Conservation (phyloP, 2,888 invertebrate genomes). For the Hirtodrosophila confusa region DNA sequence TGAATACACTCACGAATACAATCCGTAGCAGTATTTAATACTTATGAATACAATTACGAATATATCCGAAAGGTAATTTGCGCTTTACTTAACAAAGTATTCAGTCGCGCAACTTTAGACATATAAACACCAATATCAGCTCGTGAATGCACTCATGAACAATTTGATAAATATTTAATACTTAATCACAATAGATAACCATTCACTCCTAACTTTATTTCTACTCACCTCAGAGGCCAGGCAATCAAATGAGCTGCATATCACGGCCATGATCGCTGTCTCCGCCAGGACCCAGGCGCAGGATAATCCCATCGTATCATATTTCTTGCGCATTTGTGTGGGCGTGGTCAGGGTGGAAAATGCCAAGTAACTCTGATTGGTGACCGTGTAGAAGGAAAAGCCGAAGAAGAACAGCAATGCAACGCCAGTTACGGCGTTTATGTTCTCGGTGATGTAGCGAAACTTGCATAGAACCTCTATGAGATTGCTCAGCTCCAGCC, state of each 20-base stretch:
- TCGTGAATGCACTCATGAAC: not conserved
- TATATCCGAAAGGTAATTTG: no score
- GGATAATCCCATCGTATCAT: conserved; percentile 70
- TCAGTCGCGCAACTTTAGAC: no score
- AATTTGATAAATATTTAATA: not conserved
- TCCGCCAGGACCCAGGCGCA: conserved; percentile 76
- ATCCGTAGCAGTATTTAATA: no score
- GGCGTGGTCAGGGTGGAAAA: conserved; percentile 72
- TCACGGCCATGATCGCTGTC: conserved; percentile 61
- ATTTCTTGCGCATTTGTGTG: conserved; percentile 37
- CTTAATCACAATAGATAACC: not conserved
- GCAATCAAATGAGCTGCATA: conserved; percentile 75
- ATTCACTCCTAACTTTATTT: conserved; percentile 29
- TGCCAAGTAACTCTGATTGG: conserved; percentile 78
- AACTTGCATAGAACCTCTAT: conserved; percentile 79
- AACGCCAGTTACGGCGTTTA: conserved; percentile 73
- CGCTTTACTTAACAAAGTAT: no score
- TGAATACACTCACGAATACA: no score
- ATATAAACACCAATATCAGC: no score
- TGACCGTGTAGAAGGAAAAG: conserved; percentile 80
- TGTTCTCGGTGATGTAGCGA: conserved; percentile 73
- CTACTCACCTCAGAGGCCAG: conserved; percentile 72
- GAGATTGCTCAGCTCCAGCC: conserved; percentile 72
- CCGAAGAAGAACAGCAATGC: conserved; percentile 74
- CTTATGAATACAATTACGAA: no score